Evolutionary conservation across 2,888 invertebrate species (phyloP), one percentile per base, ranked within the genome.

Genomic region (Tricholauxania praeusta): DNA sequence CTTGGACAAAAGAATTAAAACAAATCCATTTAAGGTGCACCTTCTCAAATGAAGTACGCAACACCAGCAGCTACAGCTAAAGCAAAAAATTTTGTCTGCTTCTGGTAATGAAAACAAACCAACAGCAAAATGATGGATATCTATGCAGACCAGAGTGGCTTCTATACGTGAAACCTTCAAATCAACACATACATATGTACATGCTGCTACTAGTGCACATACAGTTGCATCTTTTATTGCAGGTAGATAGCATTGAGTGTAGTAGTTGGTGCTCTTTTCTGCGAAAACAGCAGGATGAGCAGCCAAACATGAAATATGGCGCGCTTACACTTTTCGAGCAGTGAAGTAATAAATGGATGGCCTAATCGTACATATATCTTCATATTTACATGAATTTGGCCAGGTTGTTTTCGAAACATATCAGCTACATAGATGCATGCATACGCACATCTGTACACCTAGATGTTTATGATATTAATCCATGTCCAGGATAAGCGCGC

Each of bases 381-480:
- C 51, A 51, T 57, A 51, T 64, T 51, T 51, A 14, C n/a, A 39
- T 39, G 39, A 1, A 19, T 64, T 49, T 64, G 51, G 51, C 15
- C 64, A 64, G 64, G 51, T 19, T 64, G 47, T 28, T 39, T 39
- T 39, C 39, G 22, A 14, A 28, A 59, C 59, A 59, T 22, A 12
- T 8, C 59, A 59, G 22, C 19, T 19, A 22, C 22, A 28, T 19
- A 28, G 28, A 59, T 59, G 15, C 4, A 39, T 5, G 39, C 7
- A 7, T 10, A 39, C 10, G 39, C 28, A 28, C 28, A 28, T 4
- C 39, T 17, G 39, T 39, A 10, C 3, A 12, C 28, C 12, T 28
- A 17, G n/a, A 48, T 68, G 68, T 68, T 68, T 68, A 69, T 69
- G 69, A 60, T 59, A 69, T 69, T 60, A 49, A 69, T 69, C 52